phyloP scores from a whole-genome alignment of 1,140 invertebrate species.

The Zophobas atratus region DNA sequence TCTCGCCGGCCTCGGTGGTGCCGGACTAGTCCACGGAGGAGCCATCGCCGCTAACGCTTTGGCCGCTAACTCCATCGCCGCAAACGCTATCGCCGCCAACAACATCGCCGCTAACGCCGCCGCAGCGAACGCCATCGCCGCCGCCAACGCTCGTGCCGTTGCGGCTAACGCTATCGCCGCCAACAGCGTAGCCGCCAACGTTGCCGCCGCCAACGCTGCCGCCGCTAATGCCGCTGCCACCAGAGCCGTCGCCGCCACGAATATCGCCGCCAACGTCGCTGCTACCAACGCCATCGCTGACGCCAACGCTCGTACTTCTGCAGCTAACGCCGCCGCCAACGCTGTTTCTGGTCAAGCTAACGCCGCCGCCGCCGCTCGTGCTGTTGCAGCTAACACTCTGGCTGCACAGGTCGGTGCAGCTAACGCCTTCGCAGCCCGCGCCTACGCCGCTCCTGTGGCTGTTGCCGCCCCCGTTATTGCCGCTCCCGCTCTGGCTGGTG shows the following conservation, averaged over 20 bases:
- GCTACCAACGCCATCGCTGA: no score
- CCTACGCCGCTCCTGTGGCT: conserved; percentile 59
- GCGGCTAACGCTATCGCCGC: conserved; percentile 39
- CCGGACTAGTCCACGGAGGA: no score
- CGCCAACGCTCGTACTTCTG: no score
- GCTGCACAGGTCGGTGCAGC: background rate
- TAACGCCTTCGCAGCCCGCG: conserved; percentile 3
- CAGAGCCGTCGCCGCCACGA: conserved; percentile 38
- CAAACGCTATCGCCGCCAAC: no score
- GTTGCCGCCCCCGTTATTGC: conserved; percentile 58
- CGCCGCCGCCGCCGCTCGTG: background rate
- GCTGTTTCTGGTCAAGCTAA: no score
- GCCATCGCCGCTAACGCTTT: no score
- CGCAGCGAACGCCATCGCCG: background rate
- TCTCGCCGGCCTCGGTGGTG: no score
- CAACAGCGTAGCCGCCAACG: conserved; percentile 11
- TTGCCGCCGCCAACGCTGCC: conserved; percentile 52
- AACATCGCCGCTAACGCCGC: no score
- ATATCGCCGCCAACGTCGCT: no score
- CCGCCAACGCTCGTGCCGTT: conserved; percentile 50
- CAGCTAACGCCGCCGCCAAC: no score
- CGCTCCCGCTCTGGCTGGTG: conserved; percentile 59
- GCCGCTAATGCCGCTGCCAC: conserved; percentile 52
- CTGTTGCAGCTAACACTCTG: conserved; percentile 11
- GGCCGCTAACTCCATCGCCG: no score